These are phyloP conservation scores for Crematogaster levior DNA, from an alignment of 2,888 invertebrate species.

Conservation along the genomic window DNA sequence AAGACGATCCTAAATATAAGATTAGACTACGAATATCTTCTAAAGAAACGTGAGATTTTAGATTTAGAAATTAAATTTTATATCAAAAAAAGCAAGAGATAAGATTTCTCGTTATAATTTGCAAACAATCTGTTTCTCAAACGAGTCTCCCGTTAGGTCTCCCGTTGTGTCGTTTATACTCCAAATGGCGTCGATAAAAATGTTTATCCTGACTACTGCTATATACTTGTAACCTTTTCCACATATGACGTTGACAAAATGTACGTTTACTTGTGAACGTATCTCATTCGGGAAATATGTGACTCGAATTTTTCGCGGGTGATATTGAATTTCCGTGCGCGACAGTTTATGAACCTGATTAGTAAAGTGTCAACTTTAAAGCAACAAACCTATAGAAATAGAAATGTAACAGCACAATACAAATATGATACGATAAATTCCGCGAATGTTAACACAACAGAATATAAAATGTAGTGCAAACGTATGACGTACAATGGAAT, in stretches of 20 bases:
- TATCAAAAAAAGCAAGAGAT: background rate
- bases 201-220: background rate
- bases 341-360: conserved; percentile 6
- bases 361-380: background rate
- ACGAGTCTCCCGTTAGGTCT: background rate
- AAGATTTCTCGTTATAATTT: background rate
- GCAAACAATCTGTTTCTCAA: background rate
- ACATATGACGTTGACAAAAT: background rate
- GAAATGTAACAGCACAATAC: background rate
- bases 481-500: background rate
- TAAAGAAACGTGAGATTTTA: too few relatives aligned
- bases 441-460: background rate
- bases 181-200: background rate
- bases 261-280: background rate
- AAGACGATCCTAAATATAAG: too few relatives aligned
- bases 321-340: background rate
- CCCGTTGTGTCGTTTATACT: background rate
- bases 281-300: conserved; percentile 1
- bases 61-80: background rate
- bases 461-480: background rate
- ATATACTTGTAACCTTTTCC: background rate
- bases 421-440: background rate
- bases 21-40: too few relatives aligned
- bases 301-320: background rate
- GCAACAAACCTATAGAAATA: background rate